These are phyloP conservation scores for Drosophila nigritarsus DNA, from an alignment of 2,888 invertebrate genomes.

Conservation along the genomic window DNA sequence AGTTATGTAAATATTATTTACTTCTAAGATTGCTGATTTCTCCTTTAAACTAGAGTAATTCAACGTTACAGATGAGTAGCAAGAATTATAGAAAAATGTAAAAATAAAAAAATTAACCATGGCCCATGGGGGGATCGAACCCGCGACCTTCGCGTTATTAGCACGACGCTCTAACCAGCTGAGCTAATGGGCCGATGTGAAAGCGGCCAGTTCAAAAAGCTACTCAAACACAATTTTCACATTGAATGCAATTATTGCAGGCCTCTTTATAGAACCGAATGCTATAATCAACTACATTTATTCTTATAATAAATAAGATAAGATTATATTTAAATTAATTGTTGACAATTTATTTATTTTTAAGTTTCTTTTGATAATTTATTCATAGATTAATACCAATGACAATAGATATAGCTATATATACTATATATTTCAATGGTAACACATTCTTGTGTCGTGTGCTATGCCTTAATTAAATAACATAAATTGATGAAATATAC, in stretches of 20 bases:
- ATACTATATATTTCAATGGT: fast-evolving
- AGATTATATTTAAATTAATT: slow-evolving; percentile 7
- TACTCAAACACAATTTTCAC: background rate
- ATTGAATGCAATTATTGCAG: background rate
- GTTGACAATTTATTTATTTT: background rate
- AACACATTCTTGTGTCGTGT: background rate
- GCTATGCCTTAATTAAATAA: background rate
- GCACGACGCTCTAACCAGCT: slow-evolving; percentile 86
- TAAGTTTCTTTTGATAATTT: background rate
- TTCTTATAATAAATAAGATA: slow-evolving; percentile 5
- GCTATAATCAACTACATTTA: slow-evolving; percentile 2
- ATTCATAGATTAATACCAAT: background rate
- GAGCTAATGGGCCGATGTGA: slow-evolving; percentile 85
- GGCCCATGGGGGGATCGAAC: slow-evolving; percentile 85
- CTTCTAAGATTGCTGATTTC: background rate
- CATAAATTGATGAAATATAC: background rate
- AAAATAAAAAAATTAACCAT: slow-evolving; percentile 30
- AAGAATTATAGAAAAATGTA: background rate
- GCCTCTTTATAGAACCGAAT: background rate
- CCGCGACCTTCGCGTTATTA: slow-evolving; percentile 86
- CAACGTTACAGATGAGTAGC: background rate
- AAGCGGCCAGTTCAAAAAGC: fast-evolving
- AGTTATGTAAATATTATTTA: background rate
- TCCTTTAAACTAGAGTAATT: background rate
- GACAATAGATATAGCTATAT: background rate